A percentile compares a stretch with the other conserved stretches of the same genome.
Evolutionary conservation across 1,140 invertebrate genomes (phyloP).

Genomic region (Drosophila pallidifrons): DNA sequence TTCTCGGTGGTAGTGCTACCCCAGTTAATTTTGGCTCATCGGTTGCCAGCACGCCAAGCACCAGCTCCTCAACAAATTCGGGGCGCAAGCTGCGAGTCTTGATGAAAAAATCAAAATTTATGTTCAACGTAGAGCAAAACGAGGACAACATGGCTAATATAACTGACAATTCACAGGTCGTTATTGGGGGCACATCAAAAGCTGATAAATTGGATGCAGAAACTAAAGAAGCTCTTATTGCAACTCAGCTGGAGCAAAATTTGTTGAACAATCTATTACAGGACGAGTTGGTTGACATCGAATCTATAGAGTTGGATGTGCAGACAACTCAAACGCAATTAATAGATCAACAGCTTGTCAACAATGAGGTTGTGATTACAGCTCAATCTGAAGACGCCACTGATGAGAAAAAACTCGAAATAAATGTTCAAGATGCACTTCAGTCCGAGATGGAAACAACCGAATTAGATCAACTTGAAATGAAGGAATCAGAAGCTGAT

Average conservation of each 20-base stretch:
- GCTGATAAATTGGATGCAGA: not conserved
- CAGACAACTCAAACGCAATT: too few relatives aligned
- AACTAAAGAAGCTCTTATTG: not conserved
- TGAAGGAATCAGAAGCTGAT: not conserved
- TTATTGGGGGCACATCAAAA: not conserved
- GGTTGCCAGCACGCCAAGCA: slow-evolving; percentile 1
- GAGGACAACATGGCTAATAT: not conserved
- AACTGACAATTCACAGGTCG: too few relatives aligned
- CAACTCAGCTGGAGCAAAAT: not conserved
- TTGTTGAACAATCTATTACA: not conserved
- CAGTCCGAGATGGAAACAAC: not conserved
- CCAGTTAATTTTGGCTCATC: not conserved
- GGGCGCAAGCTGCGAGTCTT: slow-evolving; percentile 55
- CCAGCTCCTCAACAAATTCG: not conserved
- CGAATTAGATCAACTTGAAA: not conserved
- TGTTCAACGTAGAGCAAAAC: not conserved
- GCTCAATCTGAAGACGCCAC: not conserved
- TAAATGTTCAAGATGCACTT: not conserved
- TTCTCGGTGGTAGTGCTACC: not conserved
- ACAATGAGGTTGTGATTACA: not conserved
- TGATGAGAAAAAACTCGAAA: not conserved
- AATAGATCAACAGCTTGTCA: not conserved
- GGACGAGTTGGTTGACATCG: not conserved
- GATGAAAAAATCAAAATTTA: slow-evolving; percentile 25
- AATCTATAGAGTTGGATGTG: not conserved